A percentile compares a stretch with the other conserved stretches of the same genome.
phyloP scores from a whole-genome alignment of 2,797 vertebrate genomes.

The Lepus townsendii region DNA sequence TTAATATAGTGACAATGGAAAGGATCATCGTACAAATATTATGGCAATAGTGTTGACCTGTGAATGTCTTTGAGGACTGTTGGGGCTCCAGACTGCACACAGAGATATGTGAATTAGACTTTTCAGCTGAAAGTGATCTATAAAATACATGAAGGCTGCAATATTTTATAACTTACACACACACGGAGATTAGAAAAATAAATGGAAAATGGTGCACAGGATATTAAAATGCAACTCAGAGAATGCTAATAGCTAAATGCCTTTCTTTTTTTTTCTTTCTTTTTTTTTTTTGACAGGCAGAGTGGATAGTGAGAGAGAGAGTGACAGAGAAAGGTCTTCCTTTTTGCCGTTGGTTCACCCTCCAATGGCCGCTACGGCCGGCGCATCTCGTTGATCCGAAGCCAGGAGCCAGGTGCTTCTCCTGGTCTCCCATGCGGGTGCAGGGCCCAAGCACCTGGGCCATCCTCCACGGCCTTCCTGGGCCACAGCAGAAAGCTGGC shows the following conservation, averaged over 20 bases:
- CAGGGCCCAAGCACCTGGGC: no score
- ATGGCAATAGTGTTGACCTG: background rate
- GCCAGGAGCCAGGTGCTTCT: no score
- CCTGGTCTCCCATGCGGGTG: no score
- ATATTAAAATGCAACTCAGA: background rate
- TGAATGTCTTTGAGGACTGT: background rate
- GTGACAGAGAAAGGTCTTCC: no score
- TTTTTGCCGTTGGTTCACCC: no score
- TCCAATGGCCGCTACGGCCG: no score
- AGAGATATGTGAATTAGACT: background rate
- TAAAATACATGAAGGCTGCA: background rate
- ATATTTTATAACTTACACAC: background rate
- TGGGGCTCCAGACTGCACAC: rapidly evolving
- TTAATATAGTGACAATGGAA: background rate
- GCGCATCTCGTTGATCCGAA: no score
- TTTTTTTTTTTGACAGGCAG: no score
- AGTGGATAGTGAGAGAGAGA: no score
- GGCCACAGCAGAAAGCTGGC: no score
- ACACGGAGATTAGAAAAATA: background rate
- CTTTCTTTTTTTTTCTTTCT: background rate
- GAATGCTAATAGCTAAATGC: background rate
- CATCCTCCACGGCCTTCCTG: no score
- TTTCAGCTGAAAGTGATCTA: background rate
- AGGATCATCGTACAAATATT: background rate
- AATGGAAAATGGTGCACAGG: background rate